Evolutionary conservation across 2,797 vertebrate genomes (phyloP).

Genomic region (Iguana delicatissima): DNA sequence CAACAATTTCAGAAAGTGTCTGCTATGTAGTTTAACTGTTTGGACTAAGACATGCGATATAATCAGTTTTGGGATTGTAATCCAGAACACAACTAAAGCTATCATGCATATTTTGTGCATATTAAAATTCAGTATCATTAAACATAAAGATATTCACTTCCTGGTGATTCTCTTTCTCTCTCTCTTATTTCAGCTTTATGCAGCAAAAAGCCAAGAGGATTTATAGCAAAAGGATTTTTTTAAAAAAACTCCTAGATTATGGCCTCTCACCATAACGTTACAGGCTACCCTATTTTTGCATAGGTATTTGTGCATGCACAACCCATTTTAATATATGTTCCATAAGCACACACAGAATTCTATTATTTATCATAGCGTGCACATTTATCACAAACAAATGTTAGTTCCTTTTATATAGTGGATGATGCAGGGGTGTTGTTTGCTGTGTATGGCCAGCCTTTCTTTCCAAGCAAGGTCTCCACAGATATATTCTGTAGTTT

Average conservation of each 20-base stretch:
- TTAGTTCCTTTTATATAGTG: not conserved
- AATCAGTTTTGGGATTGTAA: not conserved
- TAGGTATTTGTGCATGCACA: not conserved
- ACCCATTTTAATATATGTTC: no score
- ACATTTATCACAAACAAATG: not conserved
- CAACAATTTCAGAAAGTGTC: slow-evolving; percentile 4
- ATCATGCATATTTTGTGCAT: not conserved
- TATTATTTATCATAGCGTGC: not conserved
- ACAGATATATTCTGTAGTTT: no score
- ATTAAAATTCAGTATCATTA: slow-evolving; percentile 8
- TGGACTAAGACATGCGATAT: no score
- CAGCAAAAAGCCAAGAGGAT: not conserved
- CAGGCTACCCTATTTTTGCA: not conserved
- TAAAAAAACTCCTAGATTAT: not conserved
- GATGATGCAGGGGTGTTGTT: no score
- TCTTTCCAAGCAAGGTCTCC: not conserved
- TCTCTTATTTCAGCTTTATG: not conserved
- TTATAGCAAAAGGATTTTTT: not conserved
- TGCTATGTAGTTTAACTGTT: not conserved
- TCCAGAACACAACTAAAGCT: not conserved
- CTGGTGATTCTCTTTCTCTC: not conserved
- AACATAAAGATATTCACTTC: not conserved
- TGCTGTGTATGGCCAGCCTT: not conserved
- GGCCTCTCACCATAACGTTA: not conserved
- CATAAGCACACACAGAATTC: not conserved